Percentiles rank a stretch among this genome's conserved stretches.
Conservation (phyloP, 2,113 vertebrate genomes). For the Telmatochromis brichardi region DNA sequence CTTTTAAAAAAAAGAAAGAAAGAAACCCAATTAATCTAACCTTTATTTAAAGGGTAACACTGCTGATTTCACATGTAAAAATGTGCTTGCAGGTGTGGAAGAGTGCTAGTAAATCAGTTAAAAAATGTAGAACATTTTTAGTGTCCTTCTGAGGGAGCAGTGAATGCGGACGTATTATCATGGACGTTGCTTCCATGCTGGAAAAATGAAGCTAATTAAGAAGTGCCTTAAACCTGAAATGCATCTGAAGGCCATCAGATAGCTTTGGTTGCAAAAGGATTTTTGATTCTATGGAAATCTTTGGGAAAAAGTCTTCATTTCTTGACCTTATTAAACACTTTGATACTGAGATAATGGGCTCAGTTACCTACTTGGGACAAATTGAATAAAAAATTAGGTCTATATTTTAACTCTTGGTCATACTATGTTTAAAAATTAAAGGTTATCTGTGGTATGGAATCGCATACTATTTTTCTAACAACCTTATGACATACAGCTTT, state of each 20-base stretch:
- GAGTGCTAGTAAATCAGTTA: background rate
- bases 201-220: background rate
- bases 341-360: background rate
- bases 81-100: background rate
- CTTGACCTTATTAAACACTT: background rate
- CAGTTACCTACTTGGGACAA: background rate
- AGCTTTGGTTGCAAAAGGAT: background rate
- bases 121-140: background rate
- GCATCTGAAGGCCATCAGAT: background rate
- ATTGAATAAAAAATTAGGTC: background rate
- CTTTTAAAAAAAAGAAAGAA: fast-evolving
- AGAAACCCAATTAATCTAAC: background rate
- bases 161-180: background rate
- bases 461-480: background rate
- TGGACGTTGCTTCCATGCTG: background rate
- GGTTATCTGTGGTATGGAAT: background rate
- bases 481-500: background rate
- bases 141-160: background rate
- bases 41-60: background rate
- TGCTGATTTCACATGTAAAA: background rate
- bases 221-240: background rate
- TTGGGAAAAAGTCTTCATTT: background rate
- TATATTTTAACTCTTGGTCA: background rate
- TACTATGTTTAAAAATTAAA: background rate
- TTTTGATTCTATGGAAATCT: background rate